phyloP scores from a whole-genome alignment of 37 sponge, comb jelly and placozoan genomes.

The Diacarnus erythraeanus region DNA sequence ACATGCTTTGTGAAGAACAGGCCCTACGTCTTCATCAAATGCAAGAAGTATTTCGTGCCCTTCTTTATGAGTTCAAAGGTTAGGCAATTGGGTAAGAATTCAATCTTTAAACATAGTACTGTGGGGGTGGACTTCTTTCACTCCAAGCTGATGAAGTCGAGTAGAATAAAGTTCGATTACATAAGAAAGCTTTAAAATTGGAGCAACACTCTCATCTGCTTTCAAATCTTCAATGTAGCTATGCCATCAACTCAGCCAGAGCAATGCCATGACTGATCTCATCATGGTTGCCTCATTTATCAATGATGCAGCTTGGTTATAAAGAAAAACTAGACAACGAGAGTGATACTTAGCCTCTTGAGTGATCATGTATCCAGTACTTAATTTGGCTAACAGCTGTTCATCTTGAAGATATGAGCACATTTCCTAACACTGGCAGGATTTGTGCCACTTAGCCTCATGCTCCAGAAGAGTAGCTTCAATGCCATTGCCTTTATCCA shows the following conservation, averaged over 20 bases:
- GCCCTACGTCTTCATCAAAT: slow-evolving; percentile 17
- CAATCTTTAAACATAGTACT: not conserved
- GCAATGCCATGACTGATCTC: not conserved
- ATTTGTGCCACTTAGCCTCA: not conserved
- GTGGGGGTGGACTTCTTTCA: not conserved
- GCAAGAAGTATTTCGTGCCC: slow-evolving; percentile 19
- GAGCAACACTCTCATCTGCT: not conserved
- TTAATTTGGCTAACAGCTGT: not conserved
- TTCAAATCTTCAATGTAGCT: not conserved
- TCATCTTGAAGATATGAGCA: not conserved
- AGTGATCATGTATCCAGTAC: not conserved
- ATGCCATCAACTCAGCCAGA: not conserved
- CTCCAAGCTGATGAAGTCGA: not conserved
- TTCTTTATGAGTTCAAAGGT: slow-evolving; percentile 12
- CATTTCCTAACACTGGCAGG: not conserved
- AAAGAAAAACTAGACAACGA: not conserved
- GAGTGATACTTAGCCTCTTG: not conserved
- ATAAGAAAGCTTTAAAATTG: not conserved
- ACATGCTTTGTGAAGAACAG: not conserved
- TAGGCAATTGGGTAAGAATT: slow-evolving; percentile 7
- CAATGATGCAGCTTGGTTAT: not conserved
- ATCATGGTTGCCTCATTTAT: not conserved
- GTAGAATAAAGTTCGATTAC: not conserved
- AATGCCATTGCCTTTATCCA: not conserved
- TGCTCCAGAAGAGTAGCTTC: not conserved